These are phyloP conservation scores for Aldrovandia affinis DNA, from an alignment of 2,797 vertebrate genomes.

Conservation along the genomic window DNA sequence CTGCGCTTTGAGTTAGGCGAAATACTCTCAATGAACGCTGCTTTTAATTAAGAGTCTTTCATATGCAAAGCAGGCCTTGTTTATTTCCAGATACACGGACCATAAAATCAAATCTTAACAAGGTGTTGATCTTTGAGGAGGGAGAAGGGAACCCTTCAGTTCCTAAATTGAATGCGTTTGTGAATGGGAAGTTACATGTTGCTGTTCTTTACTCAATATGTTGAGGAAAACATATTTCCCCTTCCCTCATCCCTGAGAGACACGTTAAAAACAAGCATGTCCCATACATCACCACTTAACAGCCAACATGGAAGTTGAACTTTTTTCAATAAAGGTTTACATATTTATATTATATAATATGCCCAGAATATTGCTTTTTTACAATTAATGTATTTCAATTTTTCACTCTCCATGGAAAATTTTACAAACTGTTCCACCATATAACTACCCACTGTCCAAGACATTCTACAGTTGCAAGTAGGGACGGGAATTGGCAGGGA, in stretches of 20 bases:
- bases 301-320: too few relatives aligned
- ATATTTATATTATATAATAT: too few relatives aligned
- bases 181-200: too few relatives aligned
- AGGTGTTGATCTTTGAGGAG: not conserved
- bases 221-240: not conserved
- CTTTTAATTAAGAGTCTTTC: constrained; percentile 68
- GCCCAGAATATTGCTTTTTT: too few relatives aligned
- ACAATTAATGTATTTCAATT: too few relatives aligned
- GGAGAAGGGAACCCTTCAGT: not conserved
- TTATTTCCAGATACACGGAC: constrained; percentile 3
- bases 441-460: too few relatives aligned
- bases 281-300: not conserved
- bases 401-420: too few relatives aligned
- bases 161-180: not conserved
- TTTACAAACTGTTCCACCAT: too few relatives aligned
- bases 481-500: too few relatives aligned
- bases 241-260: not conserved
- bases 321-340: too few relatives aligned
- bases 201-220: not conserved
- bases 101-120: not conserved
- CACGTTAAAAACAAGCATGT: not conserved
- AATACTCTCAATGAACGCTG: constrained; percentile 70
- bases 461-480: too few relatives aligned
- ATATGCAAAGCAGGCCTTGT: constrained; percentile 71
- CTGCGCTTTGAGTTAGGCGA: constrained; percentile 59